Conservation (phyloP, 2,888 invertebrate species). For the Nomada ferruginata region DNA sequence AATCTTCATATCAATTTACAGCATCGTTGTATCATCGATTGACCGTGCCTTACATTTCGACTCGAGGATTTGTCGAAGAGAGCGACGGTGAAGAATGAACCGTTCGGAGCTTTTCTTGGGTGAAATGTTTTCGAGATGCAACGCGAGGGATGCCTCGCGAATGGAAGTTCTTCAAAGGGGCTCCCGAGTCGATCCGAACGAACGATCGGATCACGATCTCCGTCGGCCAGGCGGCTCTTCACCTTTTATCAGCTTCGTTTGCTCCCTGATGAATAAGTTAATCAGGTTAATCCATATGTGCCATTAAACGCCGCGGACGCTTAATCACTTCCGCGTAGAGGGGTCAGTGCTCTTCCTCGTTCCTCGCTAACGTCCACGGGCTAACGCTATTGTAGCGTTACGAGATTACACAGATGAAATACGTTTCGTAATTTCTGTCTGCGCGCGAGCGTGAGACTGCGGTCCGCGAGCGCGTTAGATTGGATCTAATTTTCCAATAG, state of each 20-base stretch:
- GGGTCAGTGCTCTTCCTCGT: conserved; percentile 72
- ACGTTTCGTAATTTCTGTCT: conserved; percentile 71
- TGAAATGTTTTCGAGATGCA: neutral
- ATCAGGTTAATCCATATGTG: conserved; percentile 71
- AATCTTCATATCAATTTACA: too few relatives aligned
- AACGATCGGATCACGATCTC: conserved; percentile 49
- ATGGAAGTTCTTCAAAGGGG: neutral
- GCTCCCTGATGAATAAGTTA: conserved; percentile 68
- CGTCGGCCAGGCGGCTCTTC: neutral
- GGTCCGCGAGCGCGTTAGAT: conserved; percentile 61
- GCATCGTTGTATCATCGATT: too few relatives aligned
- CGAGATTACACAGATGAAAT: conserved; percentile 56
- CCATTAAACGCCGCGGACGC: conserved; percentile 63
- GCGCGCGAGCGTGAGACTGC: conserved; percentile 69
- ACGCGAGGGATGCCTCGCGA: neutral
- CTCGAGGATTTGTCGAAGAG: neutral
- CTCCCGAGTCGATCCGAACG: conserved; percentile 1
- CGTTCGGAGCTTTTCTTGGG: neutral
- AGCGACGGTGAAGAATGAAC: too few relatives aligned
- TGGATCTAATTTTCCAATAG: conserved; percentile 73
- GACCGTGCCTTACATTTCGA: neutral
- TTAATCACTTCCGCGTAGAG: conserved; percentile 70
- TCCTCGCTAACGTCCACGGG: conserved; percentile 31
- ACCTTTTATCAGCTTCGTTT: conserved; percentile 54
- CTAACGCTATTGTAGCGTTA: conserved; percentile 56